Evolutionary conservation across 1,140 invertebrate species (phyloP).

Genomic region (Panagrolaimus sp.): DNA sequence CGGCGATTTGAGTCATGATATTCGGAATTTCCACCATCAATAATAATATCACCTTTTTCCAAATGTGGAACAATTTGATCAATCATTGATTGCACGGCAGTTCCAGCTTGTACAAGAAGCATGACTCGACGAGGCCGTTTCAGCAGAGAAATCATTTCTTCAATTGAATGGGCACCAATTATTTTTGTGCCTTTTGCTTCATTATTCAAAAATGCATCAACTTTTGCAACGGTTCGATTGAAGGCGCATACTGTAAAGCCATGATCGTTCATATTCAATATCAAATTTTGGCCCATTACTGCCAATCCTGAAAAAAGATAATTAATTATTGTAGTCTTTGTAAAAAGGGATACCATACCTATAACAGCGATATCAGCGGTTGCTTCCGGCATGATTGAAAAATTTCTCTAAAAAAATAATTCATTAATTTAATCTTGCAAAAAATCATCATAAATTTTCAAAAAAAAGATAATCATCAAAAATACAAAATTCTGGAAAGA

Average conservation of each 20-base stretch:
- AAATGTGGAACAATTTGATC: slow-evolving; percentile 4
- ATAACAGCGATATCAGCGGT: slow-evolving; percentile 67
- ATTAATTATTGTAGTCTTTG: no score
- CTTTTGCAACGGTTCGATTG: slow-evolving; percentile 92
- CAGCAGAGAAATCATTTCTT: slow-evolving; percentile 75
- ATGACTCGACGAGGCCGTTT: slow-evolving; percentile 4
- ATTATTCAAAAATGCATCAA: slow-evolving; percentile 70
- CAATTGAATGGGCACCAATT: slow-evolving; percentile 82
- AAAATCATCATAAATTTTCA: no score
- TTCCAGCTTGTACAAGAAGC: slow-evolving; percentile 7
- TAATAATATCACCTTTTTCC: slow-evolving; percentile 78
- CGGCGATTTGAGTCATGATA: slow-evolving; percentile 80
- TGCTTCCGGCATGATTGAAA: slow-evolving; percentile 50
- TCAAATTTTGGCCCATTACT: slow-evolving; percentile 99
- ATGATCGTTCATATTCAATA: slow-evolving; percentile 98
- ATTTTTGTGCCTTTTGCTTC: slow-evolving; percentile 83
- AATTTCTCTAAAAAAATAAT: background rate
- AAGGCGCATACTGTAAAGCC: slow-evolving; percentile 91
- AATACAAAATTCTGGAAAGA: background rate
- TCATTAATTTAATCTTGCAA: no score
- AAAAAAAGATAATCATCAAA: background rate
- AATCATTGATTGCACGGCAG: slow-evolving; percentile 7
- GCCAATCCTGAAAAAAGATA: no score
- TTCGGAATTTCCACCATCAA: slow-evolving; percentile 96
- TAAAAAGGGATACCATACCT: no score